phyloP scores from a whole-genome alignment of 2,113 vertebrate genomes.

The Daboia siamensis region DNA sequence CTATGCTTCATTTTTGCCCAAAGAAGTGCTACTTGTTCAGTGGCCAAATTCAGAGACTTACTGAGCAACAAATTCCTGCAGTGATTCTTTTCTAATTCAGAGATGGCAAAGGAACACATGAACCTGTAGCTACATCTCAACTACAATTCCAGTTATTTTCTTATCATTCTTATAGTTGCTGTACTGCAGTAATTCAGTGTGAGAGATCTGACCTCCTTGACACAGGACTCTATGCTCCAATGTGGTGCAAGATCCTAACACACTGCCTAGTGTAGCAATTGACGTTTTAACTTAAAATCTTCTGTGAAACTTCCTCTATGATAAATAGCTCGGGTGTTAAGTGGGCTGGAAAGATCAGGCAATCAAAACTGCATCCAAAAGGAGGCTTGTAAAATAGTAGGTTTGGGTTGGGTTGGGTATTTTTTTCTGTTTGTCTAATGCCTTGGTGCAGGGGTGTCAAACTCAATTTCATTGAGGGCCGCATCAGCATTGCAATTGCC shows the following conservation, averaged over 20 bases:
- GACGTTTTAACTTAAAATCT: not conserved
- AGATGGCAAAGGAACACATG: not conserved
- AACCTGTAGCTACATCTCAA: not conserved
- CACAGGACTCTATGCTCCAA: not conserved
- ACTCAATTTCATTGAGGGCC: too few species aligned
- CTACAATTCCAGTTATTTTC: not conserved
- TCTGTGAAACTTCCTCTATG: not conserved
- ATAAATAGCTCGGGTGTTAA: not conserved
- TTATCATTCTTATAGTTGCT: not conserved
- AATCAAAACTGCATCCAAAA: not conserved
- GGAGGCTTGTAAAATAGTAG: not conserved
- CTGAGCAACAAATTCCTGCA: not conserved
- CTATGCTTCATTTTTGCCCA: not conserved
- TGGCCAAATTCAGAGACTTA: not conserved
- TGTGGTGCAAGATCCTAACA: not conserved
- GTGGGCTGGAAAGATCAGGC: not conserved
- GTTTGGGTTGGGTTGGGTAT: not conserved
- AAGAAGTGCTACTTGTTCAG: not conserved
- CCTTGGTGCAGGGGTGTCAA: not conserved
- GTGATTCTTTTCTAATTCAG: not conserved
- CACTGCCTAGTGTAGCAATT: not conserved
- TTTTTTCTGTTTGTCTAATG: not conserved
- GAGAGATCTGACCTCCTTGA: not conserved
- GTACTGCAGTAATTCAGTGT: not conserved
- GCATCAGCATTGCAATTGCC: too few species aligned